These are phyloP conservation scores for Empis stercorea DNA, from an alignment of 2,888 invertebrate genomes.

Conservation along the genomic window DNA sequence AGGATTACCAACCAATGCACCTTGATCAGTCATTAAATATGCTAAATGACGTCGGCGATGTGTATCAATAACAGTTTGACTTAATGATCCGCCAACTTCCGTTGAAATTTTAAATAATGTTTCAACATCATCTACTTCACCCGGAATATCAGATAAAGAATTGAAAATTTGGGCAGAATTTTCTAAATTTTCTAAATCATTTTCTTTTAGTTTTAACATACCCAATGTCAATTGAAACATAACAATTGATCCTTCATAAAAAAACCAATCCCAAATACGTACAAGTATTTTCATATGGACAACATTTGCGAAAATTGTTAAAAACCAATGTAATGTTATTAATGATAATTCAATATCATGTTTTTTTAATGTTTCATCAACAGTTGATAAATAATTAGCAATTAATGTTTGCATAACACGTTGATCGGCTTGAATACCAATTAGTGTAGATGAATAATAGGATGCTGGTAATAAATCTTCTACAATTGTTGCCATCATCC, in stretches of 20 bases:
- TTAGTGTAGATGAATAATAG: constrained; percentile 87
- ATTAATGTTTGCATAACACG: constrained; percentile 87
- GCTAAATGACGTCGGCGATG: constrained; percentile 86
- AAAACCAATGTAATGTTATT: constrained; percentile 95
- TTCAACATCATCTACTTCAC: constrained; percentile 39
- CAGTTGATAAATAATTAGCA: constrained; percentile 75
- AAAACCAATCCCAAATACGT: constrained; percentile 94
- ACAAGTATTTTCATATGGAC: constrained; percentile 88
- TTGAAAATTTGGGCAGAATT: constrained; percentile 98
- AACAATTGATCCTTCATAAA: constrained; percentile 88
- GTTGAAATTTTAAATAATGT: constrained; percentile 62
- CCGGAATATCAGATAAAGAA: constrained; percentile 89
- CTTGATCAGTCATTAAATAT: constrained; percentile 94
- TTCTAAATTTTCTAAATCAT: constrained; percentile 69
- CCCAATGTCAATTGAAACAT: constrained; percentile 89
- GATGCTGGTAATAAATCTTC: constrained; percentile 95
- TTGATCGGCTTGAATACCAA: constrained; percentile 91
- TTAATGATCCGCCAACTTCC: constrained; percentile 68
- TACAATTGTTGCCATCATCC: constrained; percentile 98
- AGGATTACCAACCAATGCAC: constrained; percentile 82
- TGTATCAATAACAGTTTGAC: constrained; percentile 61
- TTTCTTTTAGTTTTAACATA: constrained; percentile 82
- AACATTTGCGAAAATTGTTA: constrained; percentile 92
- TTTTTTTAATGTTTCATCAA: constrained; percentile 79
- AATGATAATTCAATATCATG: constrained; percentile 92